Evolutionary conservation across 2,797 vertebrate genomes (phyloP), one percentile per base, ranked within the genome.

Genomic region (Spinibarbus caldwelli): DNA sequence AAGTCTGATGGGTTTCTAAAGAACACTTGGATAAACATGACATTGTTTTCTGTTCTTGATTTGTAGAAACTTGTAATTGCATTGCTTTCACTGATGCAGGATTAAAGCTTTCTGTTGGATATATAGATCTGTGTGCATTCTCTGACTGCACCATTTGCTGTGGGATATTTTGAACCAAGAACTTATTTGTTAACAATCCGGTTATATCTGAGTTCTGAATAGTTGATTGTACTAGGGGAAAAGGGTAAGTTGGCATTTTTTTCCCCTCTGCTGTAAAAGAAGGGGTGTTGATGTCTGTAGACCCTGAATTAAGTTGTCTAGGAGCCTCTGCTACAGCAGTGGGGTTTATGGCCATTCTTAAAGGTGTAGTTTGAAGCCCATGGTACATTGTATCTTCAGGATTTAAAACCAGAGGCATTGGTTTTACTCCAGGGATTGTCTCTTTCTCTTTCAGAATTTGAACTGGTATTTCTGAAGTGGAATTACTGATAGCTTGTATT

Each of bases 261-360:
- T 75, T 88, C 78, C 84, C 88, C 85, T 88, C 59, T 88, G 75
- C 85, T 36, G 86, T 81, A 83, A 77, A 87, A 84, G 72, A 76
- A 86, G 84, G 75, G n/a, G 52, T 73, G 86, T 80, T 87, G 90
- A 90, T 89, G 90, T 91, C 88, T 89, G 88, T 91, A 93, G 93
- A 93, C 92, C 91, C 93, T 93, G 90, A 84, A 93, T 90, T 91
- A 89, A 86, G 89, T 87, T 90, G 84, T 90, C 90, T 90, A 90
- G 90, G 45, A 91, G 90, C 91, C 89, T 94, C 91, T 82, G 23
- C 73, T 36, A 45, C 43, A 66, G 75, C 21, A 87, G 21, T 66
- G 21, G 90, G 89, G 91, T 92, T 94, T 88, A 90, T 26, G 89
- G 85, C 76, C 68, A 91, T 87, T 89, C 87, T 87, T 43, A 93